A percentile compares a stretch with the other conserved stretches of the same genome.
These are phyloP conservation scores for Andrena camellia DNA, from an alignment of 2,888 invertebrate species.

Conservation along the genomic window DNA sequence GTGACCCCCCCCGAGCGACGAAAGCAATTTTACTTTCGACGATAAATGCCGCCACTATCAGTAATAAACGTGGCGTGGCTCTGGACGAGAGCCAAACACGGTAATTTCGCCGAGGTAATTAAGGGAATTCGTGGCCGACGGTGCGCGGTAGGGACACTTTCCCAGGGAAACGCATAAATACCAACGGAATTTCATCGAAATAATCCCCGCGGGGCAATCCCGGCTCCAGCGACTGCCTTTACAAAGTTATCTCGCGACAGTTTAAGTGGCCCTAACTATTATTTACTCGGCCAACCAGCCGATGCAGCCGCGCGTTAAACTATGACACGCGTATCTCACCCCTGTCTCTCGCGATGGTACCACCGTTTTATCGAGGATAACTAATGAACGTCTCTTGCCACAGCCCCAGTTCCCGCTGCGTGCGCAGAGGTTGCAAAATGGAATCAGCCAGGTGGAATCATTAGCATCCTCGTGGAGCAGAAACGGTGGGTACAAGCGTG, in stretches of 20 bases:
- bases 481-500: too few relatives aligned
- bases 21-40: not conserved
- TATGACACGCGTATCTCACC: conserved; percentile 3
- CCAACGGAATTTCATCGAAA: conserved; percentile 44
- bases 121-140: conserved; percentile 49
- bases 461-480: too few relatives aligned
- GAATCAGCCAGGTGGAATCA: too few relatives aligned
- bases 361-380: conserved; percentile 30
- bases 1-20: not conserved
- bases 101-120: conserved; percentile 40
- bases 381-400: conserved; percentile 4
- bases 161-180: conserved; percentile 29
- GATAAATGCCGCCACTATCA: not conserved
- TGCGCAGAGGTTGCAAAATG: too few relatives aligned
- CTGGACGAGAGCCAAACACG: conserved; percentile 7
- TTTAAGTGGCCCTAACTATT: conserved; percentile 44
- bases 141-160: conserved; percentile 10
- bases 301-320: not conserved
- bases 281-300: conserved; percentile 32
- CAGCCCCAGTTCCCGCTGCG: too few relatives aligned
- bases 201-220: conserved; percentile 38
- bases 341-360: not conserved
- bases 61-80: conserved; percentile 6
- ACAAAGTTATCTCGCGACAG: conserved; percentile 39
- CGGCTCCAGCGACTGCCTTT: conserved; percentile 1